Conservation (phyloP, 2,797 vertebrate genomes). For the Cercopithecus diana region DNA sequence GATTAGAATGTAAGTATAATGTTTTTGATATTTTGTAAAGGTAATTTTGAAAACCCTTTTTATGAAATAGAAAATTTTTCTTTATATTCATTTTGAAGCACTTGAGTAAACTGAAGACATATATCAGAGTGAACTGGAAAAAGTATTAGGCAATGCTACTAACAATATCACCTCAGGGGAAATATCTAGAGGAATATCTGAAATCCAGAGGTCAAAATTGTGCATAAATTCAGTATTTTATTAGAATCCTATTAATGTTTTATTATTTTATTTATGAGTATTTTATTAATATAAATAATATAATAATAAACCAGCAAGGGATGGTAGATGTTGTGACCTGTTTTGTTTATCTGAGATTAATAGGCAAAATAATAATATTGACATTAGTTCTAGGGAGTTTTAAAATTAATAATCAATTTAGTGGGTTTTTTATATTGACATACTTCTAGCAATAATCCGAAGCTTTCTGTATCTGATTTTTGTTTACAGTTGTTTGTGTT, state of each 20-base stretch:
- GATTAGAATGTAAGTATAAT: not conserved
- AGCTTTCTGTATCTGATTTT: conserved; percentile 65
- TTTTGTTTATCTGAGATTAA: not conserved
- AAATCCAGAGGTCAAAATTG: not conserved
- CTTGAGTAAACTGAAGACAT: not conserved
- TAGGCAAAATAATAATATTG: not conserved
- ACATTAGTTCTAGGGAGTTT: not conserved
- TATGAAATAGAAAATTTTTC: not conserved
- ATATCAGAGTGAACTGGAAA: not conserved
- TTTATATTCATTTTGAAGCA: not conserved
- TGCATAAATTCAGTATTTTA: not conserved
- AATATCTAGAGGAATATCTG: not conserved
- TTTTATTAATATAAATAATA: not conserved
- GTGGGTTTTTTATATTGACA: conserved; percentile 1
- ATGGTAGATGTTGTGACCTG: not conserved
- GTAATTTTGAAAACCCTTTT: not conserved
- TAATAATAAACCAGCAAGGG: not conserved
- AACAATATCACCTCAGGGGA: not conserved
- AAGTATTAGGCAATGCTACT: not conserved
- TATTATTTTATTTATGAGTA: not conserved
- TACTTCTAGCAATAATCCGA: conserved; percentile 10
- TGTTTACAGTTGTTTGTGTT: conserved; percentile 67
- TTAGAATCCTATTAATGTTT: not conserved
- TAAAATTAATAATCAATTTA: conserved; percentile 55
- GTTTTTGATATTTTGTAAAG: not conserved